These are phyloP conservation scores for Phalacrocorax pelagicus DNA, from an alignment of 2,113 vertebrate species.

Conservation along the genomic window DNA sequence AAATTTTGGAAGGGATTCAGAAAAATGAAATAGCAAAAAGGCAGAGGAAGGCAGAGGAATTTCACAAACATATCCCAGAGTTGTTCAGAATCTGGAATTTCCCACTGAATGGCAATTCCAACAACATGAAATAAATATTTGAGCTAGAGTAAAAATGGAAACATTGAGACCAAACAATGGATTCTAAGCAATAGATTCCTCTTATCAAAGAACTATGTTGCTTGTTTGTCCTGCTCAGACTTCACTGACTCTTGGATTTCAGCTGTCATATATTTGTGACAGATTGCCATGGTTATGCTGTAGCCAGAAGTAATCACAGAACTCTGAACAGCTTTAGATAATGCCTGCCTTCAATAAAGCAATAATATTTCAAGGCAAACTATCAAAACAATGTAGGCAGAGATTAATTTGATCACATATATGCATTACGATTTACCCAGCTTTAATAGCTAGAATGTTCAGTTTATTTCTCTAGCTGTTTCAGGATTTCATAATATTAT, in stretches of 20 bases:
- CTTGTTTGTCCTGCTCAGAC: neutral
- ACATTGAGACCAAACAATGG: neutral
- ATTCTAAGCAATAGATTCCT: neutral
- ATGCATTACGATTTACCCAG: neutral
- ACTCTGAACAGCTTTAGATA: neutral
- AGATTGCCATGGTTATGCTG: fast-evolving
- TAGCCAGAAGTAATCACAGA: neutral
- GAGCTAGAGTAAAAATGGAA: neutral
- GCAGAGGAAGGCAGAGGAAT: neutral
- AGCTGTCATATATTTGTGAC: neutral
- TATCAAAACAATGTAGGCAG: neutral
- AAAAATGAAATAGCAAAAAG: neutral
- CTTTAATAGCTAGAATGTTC: neutral
- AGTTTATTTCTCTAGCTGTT: neutral
- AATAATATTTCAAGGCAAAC: neutral
- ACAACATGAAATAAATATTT: neutral
- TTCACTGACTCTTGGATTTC: neutral
- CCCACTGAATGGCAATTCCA: neutral
- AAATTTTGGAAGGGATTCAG: neutral
- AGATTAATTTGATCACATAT: neutral
- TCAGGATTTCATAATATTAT: neutral
- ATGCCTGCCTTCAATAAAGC: neutral
- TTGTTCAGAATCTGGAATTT: neutral
- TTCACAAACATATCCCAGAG: neutral
- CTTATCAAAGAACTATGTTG: neutral